A percentile compares a stretch with the other conserved stretches of the same genome.
These are phyloP conservation scores for Noctua fimbriata DNA, from an alignment of 2,888 invertebrate species.

Conservation along the genomic window DNA sequence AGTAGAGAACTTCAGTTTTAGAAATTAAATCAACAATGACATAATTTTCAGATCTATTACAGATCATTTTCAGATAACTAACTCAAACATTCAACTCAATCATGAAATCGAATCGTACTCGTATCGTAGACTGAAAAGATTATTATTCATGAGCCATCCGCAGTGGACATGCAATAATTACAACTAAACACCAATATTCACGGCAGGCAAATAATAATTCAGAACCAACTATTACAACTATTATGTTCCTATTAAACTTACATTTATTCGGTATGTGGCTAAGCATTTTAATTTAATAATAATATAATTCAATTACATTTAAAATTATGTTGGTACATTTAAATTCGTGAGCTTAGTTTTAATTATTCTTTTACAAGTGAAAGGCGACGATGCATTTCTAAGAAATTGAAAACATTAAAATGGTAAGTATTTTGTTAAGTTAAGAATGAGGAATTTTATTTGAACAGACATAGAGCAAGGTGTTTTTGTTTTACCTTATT, in stretches of 20 bases:
- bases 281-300: slow-evolving; percentile 13
- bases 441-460: slow-evolving; percentile 4
- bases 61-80: background rate
- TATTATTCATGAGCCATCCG: slow-evolving; percentile 54
- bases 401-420: background rate
- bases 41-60: background rate
- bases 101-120: slow-evolving; percentile 38
- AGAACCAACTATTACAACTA: slow-evolving; percentile 45
- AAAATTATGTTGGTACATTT: slow-evolving; percentile 14
- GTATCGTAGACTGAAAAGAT: slow-evolving; percentile 37
- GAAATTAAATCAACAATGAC: background rate
- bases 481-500: no score
- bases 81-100: background rate
- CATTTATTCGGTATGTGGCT: slow-evolving; percentile 20
- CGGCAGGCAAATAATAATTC: slow-evolving; percentile 54
- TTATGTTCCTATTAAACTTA: slow-evolving; percentile 42
- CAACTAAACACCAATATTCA: slow-evolving; percentile 53
- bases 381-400: slow-evolving; percentile 16
- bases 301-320: slow-evolving; percentile 37
- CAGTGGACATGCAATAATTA: slow-evolving; percentile 62
- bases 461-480: background rate
- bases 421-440: background rate
- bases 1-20: background rate
- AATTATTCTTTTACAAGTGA: background rate
- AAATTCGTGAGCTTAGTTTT: background rate